Conservation (phyloP, 2,797 vertebrate species). For the Melanotaenia trifasciata region DNA sequence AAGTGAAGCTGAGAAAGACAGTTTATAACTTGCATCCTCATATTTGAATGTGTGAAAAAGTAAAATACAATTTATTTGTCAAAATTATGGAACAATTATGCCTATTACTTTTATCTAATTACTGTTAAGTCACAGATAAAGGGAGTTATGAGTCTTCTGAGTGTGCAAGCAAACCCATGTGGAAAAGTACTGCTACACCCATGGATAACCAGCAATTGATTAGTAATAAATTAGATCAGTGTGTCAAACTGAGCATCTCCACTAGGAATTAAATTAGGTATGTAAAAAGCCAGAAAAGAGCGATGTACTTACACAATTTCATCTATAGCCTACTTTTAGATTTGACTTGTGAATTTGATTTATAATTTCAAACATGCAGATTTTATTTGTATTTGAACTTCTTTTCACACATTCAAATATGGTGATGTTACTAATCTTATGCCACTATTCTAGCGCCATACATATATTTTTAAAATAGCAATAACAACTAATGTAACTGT, state of each 20-base stretch:
- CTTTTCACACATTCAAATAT: neutral
- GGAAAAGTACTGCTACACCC: too few species aligned
- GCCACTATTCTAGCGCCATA: neutral
- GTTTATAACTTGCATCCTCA: neutral
- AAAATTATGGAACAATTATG: too few species aligned
- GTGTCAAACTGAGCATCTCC: too few species aligned
- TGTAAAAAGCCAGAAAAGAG: too few species aligned
- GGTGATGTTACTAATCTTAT: neutral
- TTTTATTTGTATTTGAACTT: neutral
- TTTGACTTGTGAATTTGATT: neutral
- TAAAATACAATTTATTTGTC: neutral
- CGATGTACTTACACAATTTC: neutral
- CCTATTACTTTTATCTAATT: too few species aligned
- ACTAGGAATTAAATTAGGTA: too few species aligned
- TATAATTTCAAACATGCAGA: neutral
- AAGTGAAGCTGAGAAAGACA: neutral
- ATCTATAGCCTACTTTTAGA: neutral
- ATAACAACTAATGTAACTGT: neutral
- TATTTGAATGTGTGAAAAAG: too few species aligned
- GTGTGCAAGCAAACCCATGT: too few species aligned
- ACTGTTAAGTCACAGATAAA: too few species aligned
- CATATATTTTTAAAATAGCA: neutral
- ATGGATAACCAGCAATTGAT: too few species aligned
- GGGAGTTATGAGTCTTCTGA: too few species aligned
- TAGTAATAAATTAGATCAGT: neutral